phyloP scores from a whole-genome alignment of 2,888 invertebrate genomes.

The Microchrysa polita region DNA sequence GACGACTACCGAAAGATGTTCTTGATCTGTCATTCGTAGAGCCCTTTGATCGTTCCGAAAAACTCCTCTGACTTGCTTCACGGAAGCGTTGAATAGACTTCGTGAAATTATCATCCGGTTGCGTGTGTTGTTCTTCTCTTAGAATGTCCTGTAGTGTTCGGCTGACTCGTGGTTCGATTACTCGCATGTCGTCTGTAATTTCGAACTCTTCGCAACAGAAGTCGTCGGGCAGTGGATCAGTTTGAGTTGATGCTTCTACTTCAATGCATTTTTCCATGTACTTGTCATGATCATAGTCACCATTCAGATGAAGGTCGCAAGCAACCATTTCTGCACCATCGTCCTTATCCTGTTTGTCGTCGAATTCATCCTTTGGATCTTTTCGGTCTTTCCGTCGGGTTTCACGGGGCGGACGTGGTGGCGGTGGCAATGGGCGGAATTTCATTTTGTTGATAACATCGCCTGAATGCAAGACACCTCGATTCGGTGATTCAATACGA shows the following conservation, averaged over 20 bases:
- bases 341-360: slow-evolving; percentile 56
- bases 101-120: slow-evolving; percentile 68
- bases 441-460: slow-evolving; percentile 84
- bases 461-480: slow-evolving; percentile 76
- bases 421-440: slow-evolving; percentile 84
- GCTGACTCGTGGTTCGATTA: slow-evolving; percentile 59
- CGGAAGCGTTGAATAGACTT: slow-evolving; percentile 66
- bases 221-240: slow-evolving; percentile 84
- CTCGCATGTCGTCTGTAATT: slow-evolving; percentile 62
- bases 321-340: slow-evolving; percentile 54
- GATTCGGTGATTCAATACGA: slow-evolving; percentile 53
- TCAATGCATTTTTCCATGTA: slow-evolving; percentile 64
- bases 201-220: slow-evolving; percentile 71
- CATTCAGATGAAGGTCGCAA: slow-evolving; percentile 54
- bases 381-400: slow-evolving; percentile 64
- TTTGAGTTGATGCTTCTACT: slow-evolving; percentile 83
- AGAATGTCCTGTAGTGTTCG: slow-evolving; percentile 62
- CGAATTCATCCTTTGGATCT: slow-evolving; percentile 56
- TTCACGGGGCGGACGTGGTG: slow-evolving; percentile 82
- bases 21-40: slow-evolving; percentile 67
- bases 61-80: slow-evolving; percentile 69
- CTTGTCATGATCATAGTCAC: slow-evolving; percentile 58
- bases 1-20: slow-evolving; percentile 67
- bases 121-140: slow-evolving; percentile 57
- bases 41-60: slow-evolving; percentile 69